Base-by-base conservation (phyloP, 2,113 vertebrate species). In the Falcunculus frontatus region DNA sequence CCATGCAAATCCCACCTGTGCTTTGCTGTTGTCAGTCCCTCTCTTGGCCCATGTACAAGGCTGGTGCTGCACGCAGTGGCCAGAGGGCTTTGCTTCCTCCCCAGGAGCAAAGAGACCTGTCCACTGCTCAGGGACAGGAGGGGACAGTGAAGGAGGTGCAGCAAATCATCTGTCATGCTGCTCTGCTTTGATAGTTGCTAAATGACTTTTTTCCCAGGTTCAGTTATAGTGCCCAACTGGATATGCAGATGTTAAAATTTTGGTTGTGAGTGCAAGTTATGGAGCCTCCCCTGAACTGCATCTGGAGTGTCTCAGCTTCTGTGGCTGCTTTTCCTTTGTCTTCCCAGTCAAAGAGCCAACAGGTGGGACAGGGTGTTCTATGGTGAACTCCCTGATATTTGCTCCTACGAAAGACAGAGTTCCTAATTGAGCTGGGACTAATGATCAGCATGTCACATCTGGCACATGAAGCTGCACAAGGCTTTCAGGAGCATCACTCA, bases 61-160 rank as follows among this genome's bases (percentile, higher is more conserved):
- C 35, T 76, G 37, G 17, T 3, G 18, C 39, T 37, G 13, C 2
- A 6, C 0, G 1, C 16, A 26, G 25, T 1, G 2, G 4, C 9
- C 5, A 10, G 37, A 47, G 42, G 35, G 25, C 16, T 84, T 68
- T 64, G 15, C 27, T 27, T 57, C 17, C 25, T 73, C 25, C 10
- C 33, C 12, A 42, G 30, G 35, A 8, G 7, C 21, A 27, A 18
- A 35, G 41, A 30, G 27, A 29, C 52, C 22, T 42, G 9, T 16
- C 23, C 2, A 1, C 42, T 70, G 39, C 50, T 37, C 16, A 29
- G 37, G 29, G 46, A 33, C 16, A 35, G 26, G 17, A 79, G 13
- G 22, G 5, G 17, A 68, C 62, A 65, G 27, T 29, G 30, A 16
- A 63, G 18, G 21, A 72, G 6, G 4, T 1, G 1, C 30, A 64